Base-by-base conservation (phyloP, 2,888 invertebrate species). In the Diabrotica balteata region DNA sequence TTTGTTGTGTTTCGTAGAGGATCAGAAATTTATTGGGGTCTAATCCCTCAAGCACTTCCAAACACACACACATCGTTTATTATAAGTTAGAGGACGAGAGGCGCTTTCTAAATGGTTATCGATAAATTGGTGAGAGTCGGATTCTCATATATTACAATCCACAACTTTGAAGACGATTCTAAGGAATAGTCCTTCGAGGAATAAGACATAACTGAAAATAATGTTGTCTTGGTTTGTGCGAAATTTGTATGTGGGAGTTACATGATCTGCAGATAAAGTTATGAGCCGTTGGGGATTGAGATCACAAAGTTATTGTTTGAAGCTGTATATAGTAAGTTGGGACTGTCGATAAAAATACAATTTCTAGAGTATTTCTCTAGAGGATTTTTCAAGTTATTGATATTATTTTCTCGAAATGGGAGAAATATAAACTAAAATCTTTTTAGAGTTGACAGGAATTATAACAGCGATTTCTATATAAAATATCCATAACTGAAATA, bases 11-110 rank as follows among this genome's bases (percentile, higher is more conserved):
- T 60, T 51, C 60, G 59, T 47, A 60, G 17, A 11, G 55, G 49
- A 51, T 11, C 44, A 10, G 11, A 54, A 67, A 68, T 64, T 68
- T 64, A 68, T 68, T 55, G 63, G 57, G 68, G 63, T 60, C 60
- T 63, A 64, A 68, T 63, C 68, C 55, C 52, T 59, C 55, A 59
- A 68, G 68, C 68, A 59, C 55, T 60, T 68, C 60, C 17, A 60
- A 57, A 57, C 68, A 63, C 63, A 66, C 61, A 55, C 66, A 60
- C 43, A 61, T 68, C 60, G 64, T 60, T 68, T 62, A 58, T 60
- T 68, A 55, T 68, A 64, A 68, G 63, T 64, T 68, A 52, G 58
- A 61, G 61, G 46, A 47, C 53, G 61, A n/a, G 46, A 60, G 46
- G 54, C 60, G 57, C 53, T 32, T 44, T 51, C 22, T 22, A 46